These are phyloP conservation scores for Phytoseiulus persimilis DNA, from an alignment of 2,888 invertebrate species.

Conservation along the genomic window DNA sequence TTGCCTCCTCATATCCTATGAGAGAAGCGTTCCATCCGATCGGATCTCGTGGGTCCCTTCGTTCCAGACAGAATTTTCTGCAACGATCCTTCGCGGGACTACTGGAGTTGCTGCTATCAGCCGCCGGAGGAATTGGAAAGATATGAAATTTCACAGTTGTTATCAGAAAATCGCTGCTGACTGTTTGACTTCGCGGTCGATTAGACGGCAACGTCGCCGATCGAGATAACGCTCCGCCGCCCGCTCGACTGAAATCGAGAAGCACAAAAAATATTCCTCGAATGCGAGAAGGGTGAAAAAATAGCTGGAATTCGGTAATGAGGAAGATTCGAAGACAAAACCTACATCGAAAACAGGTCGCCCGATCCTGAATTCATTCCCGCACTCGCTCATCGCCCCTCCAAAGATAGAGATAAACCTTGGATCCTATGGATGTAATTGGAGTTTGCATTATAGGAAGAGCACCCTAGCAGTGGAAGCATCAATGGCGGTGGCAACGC, in stretches of 20 bases:
- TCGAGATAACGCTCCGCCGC: neutral
- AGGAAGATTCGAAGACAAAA: neutral
- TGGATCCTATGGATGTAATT: neutral
- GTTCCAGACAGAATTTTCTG: neutral
- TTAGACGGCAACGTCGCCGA: neutral
- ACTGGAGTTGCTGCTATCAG: neutral
- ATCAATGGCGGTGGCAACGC: neutral
- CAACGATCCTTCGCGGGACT: neutral
- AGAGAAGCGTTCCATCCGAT: no score
- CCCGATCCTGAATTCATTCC: neutral
- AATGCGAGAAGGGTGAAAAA: neutral
- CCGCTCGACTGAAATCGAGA: neutral
- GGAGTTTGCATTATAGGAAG: neutral
- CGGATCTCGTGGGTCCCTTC: neutral
- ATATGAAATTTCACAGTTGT: neutral
- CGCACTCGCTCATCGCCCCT: neutral
- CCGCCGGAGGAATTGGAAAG: neutral
- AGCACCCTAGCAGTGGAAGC: neutral
- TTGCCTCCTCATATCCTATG: no score
- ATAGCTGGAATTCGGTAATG: neutral
- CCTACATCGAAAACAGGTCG: neutral
- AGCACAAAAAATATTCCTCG: neutral
- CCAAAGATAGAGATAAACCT: neutral
- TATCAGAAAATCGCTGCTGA: neutral
- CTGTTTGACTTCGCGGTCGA: neutral